Evolutionary conservation across 2,113 vertebrate species (phyloP).

Genomic region (Elephantulus edwardii): DNA sequence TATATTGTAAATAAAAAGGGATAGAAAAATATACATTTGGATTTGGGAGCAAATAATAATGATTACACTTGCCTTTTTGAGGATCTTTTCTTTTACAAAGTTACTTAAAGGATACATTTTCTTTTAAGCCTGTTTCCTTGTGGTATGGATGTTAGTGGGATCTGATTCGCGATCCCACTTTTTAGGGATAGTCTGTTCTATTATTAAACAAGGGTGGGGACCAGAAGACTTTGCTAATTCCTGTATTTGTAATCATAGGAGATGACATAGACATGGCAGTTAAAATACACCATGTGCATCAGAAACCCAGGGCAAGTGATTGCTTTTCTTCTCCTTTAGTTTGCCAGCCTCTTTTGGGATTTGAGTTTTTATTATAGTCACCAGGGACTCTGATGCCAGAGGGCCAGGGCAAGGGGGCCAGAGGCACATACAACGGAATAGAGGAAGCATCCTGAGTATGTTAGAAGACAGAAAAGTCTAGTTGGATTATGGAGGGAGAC

Average conservation of each 20-base stretch:
- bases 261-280: constrained; percentile 2
- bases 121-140: neutral
- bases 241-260: constrained; percentile 41
- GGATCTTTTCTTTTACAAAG: constrained; percentile 70
- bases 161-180: constrained; percentile 23
- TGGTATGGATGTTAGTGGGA: neutral
- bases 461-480: neutral
- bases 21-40: constrained; percentile 85
- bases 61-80: constrained; percentile 75
- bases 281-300: constrained; percentile 33
- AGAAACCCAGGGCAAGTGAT: neutral
- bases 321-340: neutral
- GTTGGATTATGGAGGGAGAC: fast-evolving
- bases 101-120: constrained; percentile 28
- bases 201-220: constrained; percentile 15
- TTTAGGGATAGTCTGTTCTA: neutral
- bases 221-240: neutral
- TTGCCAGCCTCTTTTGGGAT: neutral
- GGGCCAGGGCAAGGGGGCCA: neutral
- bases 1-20: constrained; percentile 88
- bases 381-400: neutral
- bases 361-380: neutral
- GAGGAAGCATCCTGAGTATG: neutral
- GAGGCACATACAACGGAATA: neutral
- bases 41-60: constrained; percentile 82